These are phyloP conservation scores for Tenthredo distinguenda DNA, from an alignment of 2,888 invertebrate species.

Conservation along the genomic window DNA sequence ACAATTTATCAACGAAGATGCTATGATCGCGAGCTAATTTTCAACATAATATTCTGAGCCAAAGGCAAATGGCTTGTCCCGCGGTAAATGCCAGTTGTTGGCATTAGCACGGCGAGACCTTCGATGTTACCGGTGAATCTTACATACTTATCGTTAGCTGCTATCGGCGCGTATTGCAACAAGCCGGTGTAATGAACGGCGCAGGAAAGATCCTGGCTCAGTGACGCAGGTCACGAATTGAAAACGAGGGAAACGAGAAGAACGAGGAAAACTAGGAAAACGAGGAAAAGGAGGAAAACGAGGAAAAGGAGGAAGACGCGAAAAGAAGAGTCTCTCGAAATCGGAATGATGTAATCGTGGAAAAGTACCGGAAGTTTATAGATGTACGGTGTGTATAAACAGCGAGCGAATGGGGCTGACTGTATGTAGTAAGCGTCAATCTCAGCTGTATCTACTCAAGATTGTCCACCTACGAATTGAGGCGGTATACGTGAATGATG, in stretches of 20 bases:
- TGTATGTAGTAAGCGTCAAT: not conserved
- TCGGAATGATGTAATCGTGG: not conserved
- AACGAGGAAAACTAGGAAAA: not conserved
- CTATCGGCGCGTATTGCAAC: conserved; percentile 13
- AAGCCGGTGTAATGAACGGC: conserved; percentile 1
- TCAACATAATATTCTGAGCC: not conserved
- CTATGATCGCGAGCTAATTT: conserved; percentile 33
- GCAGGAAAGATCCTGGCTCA: not conserved
- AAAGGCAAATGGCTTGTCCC: conserved; percentile 41
- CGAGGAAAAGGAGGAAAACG: not conserved
- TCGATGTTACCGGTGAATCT: conserved; percentile 66
- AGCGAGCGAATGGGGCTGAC: not conserved
- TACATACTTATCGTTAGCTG: not conserved
- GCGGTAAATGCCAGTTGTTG: conserved; percentile 77
- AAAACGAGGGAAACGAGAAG: not conserved
- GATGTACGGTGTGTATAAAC: not conserved
- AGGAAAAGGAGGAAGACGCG: not conserved
- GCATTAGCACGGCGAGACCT: conserved; percentile 75
- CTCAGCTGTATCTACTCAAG: not conserved
- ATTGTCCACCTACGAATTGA: conserved; percentile 44
- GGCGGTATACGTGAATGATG: conserved; percentile 30
- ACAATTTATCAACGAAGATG: conserved; percentile 11
- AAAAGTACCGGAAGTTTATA: not conserved
- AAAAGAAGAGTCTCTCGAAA: not conserved
- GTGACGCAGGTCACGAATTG: not conserved